Conservation (phyloP, 2,113 vertebrate species). For the Anoura caudifer region DNA sequence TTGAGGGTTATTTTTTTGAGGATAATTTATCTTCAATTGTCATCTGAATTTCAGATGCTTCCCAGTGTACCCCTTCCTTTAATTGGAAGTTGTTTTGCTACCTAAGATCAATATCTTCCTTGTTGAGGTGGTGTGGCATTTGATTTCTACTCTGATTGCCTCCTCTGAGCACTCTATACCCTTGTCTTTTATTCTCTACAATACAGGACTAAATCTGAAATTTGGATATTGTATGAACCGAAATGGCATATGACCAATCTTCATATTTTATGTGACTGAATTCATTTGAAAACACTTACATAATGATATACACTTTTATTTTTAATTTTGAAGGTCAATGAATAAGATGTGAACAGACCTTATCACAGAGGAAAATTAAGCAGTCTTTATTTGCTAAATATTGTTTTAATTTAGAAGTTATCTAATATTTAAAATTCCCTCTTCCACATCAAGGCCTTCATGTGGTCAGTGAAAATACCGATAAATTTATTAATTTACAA, state of each 20-base stretch:
- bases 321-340: background rate
- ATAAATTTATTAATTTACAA: background rate
- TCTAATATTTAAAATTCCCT: background rate
- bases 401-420: slow-evolving; percentile 26
- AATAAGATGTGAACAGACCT: background rate
- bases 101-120: background rate
- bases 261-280: background rate
- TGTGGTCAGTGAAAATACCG: background rate
- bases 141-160: background rate
- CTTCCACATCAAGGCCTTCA: background rate
- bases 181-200: background rate
- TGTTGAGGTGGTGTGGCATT: background rate
- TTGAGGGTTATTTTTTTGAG: background rate
- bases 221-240: background rate
- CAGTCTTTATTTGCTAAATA: slow-evolving; percentile 20
- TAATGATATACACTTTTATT: slow-evolving; percentile 4
- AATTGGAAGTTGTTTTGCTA: background rate
- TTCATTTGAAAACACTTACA: slow-evolving; percentile 28
- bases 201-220: background rate
- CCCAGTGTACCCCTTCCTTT: background rate
- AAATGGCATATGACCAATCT: background rate
- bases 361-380: background rate
- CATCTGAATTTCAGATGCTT: background rate
- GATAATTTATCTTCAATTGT: background rate
- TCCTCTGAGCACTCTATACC: background rate